These are phyloP conservation scores for Brachionus manjavacas DNA, from an alignment of 1,140 invertebrate genomes.

Conservation along the genomic window DNA sequence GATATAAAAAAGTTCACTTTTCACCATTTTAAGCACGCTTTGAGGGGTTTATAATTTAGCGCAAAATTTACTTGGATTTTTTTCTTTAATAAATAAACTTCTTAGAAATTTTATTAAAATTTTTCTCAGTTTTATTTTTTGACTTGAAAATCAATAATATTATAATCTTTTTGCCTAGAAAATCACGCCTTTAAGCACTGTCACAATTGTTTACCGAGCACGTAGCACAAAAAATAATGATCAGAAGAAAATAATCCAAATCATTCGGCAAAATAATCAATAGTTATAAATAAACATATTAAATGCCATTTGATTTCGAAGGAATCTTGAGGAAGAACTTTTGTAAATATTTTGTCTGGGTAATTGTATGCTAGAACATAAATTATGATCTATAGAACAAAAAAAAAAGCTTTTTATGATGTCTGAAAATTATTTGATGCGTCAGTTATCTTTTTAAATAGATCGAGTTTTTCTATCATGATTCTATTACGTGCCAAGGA, in stretches of 20 bases:
- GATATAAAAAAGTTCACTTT: neutral
- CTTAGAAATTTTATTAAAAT: neutral
- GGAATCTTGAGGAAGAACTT: neutral
- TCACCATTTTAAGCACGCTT: neutral
- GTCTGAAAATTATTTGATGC: neutral
- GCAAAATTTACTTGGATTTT: neutral
- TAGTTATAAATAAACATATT: neutral
- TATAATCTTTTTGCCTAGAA: neutral
- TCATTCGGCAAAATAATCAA: neutral
- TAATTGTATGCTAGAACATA: slow-evolving; percentile 12
- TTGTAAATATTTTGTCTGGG: neutral
- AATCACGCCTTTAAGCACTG: neutral
- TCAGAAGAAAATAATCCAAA: neutral
- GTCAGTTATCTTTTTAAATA: neutral
- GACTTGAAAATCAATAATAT: neutral
- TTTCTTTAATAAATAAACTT: neutral
- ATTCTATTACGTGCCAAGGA: neutral
- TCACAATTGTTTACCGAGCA: neutral
- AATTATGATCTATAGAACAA: neutral
- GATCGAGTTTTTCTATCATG: neutral
- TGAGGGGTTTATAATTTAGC: neutral
- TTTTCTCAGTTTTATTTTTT: neutral
- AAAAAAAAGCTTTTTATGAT: neutral
- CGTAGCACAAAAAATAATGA: neutral
- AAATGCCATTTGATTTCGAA: neutral